Percentiles rank a stretch among this genome's conserved stretches.
These are phyloP conservation scores for Morelia viridis DNA, from an alignment of 2,797 vertebrate genomes.

Conservation along the genomic window DNA sequence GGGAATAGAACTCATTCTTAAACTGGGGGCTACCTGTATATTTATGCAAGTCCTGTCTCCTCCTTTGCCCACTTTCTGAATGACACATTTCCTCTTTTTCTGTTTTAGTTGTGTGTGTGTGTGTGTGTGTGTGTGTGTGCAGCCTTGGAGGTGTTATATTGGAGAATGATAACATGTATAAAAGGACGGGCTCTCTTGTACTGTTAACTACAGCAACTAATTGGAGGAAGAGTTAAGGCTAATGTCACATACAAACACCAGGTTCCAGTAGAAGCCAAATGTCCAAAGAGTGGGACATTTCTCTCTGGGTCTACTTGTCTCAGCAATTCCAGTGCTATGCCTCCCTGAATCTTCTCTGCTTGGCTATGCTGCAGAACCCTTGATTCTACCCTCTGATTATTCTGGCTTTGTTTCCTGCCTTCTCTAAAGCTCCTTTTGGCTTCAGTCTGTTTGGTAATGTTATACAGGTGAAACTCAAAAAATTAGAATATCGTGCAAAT, in stretches of 20 bases:
- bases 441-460: background rate
- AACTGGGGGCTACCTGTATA: too few species aligned
- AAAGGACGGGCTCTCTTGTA: background rate
- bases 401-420: background rate
- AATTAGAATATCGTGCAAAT: too few species aligned
- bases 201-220: background rate
- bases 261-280: background rate
- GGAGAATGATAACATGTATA: background rate
- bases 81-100: background rate
- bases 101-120: background rate
- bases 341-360: background rate
- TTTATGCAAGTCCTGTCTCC: too few species aligned
- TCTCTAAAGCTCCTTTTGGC: background rate
- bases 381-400: background rate
- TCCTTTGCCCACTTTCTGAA: too few species aligned
- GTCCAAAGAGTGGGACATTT: background rate
- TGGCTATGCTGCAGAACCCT: background rate
- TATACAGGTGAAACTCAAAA: too few species aligned
- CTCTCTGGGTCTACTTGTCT: background rate
- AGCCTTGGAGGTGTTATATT: background rate
- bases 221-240: background rate
- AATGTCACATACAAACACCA: background rate
- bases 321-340: background rate
- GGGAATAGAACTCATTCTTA: too few species aligned
- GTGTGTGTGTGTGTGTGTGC: too few species aligned